Evolutionary conservation across 2,797 vertebrate species (phyloP).

Genomic region (Tympanoctomys barrerae): DNA sequence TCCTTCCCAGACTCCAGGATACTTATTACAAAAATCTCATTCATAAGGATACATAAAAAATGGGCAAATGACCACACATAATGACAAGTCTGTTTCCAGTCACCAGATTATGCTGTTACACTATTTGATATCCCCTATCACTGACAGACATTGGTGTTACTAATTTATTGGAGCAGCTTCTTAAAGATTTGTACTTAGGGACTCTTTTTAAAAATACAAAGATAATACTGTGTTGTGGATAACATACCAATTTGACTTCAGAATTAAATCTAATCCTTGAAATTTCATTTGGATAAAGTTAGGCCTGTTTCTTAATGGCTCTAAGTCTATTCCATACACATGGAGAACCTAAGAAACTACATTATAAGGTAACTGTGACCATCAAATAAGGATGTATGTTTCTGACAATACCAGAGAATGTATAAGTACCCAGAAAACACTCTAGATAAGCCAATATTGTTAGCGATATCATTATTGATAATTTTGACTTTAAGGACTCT

Average conservation of each 20-base stretch:
- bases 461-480: background rate
- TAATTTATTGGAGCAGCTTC: background rate
- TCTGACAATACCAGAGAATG: background rate
- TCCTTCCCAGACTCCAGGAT: background rate
- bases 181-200: background rate
- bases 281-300: background rate
- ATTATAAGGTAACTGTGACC: rapidly evolving
- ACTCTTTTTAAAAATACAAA: background rate
- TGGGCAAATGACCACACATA: background rate
- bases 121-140: rapidly evolving
- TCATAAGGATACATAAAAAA: background rate
- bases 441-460: background rate
- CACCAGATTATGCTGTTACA: background rate
- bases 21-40: background rate
- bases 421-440: background rate
- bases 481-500: background rate
- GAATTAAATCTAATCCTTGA: background rate
- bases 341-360: background rate
- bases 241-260: background rate
- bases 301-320: background rate
- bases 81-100: background rate
- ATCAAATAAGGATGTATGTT: background rate
- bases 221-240: background rate
- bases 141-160: background rate
- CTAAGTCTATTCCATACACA: background rate